phyloP scores from a whole-genome alignment of 2,797 vertebrate species.

The Acipenser transmontanus region DNA sequence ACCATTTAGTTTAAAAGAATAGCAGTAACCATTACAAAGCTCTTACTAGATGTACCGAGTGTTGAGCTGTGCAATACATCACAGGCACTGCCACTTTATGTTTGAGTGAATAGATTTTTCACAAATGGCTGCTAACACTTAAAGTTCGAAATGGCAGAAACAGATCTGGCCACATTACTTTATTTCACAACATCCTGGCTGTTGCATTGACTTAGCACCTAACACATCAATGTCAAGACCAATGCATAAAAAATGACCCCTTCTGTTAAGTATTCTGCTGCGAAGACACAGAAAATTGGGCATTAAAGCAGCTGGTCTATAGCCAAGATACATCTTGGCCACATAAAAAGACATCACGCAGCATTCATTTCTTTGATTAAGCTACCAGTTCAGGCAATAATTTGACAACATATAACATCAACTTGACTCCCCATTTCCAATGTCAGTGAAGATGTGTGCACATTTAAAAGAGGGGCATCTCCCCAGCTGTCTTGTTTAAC shows the following conservation, averaged over 20 bases:
- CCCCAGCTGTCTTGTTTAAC: too few relatives aligned
- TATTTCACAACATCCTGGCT: conserved; percentile 31
- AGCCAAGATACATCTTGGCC: not conserved
- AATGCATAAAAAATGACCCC: conserved; percentile 11
- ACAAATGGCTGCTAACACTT: conserved; percentile 33
- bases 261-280: conserved; percentile 3
- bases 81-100: conserved; percentile 38
- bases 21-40: conserved; percentile 42
- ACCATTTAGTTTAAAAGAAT: conserved; percentile 47
- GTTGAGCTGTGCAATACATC: conserved; percentile 41
- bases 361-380: too few relatives aligned
- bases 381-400: not conserved
- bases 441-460: not conserved
- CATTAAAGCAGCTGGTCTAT: not conserved
- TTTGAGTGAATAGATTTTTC: conserved; percentile 43
- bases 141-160: conserved; percentile 34
- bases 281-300: not conserved
- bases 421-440: not conserved
- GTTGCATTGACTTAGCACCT: conserved; percentile 18
- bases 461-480: too few relatives aligned
- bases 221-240: conserved; percentile 13
- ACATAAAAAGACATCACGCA: not conserved
- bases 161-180: conserved; percentile 22
- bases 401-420: not conserved
- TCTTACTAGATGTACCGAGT: conserved; percentile 44